A percentile compares a stretch with the other conserved stretches of the same genome.
Conservation (phyloP, 2,797 vertebrate genomes). For the Tapera naevia region DNA sequence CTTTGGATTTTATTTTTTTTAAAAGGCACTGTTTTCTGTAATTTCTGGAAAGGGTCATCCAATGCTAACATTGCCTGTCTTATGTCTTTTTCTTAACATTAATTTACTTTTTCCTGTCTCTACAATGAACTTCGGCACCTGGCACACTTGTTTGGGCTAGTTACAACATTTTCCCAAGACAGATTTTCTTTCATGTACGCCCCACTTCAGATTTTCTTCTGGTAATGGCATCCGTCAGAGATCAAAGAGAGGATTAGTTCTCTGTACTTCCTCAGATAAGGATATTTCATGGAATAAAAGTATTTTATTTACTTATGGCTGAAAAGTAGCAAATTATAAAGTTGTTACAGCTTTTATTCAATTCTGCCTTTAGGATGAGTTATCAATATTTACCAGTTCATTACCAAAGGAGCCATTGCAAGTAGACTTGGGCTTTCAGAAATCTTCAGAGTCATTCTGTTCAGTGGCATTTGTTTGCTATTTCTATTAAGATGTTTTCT, state of each 20-base stretch:
- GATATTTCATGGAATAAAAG: neutral
- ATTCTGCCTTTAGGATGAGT: neutral
- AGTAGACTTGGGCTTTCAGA: neutral
- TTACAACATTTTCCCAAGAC: neutral
- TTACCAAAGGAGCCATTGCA: neutral
- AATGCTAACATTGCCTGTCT: neutral
- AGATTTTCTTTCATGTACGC: constrained; percentile 20
- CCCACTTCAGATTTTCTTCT: constrained; percentile 13
- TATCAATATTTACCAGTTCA: neutral
- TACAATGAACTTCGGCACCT: neutral
- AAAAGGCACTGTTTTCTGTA: neutral
- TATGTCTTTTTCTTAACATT: neutral
- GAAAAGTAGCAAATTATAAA: neutral
- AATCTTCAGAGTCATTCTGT: neutral
- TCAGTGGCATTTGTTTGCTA: neutral
- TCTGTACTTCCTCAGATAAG: constrained; percentile 28
- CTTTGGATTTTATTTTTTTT: neutral
- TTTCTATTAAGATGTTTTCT: neutral
- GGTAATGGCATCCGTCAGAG: constrained; percentile 27
- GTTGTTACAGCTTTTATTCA: constrained; percentile 2
- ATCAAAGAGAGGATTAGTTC: constrained; percentile 51
- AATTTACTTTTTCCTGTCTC: neutral
- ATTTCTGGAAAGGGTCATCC: neutral
- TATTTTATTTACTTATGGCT: constrained; percentile 24
- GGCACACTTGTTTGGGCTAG: neutral